phyloP scores from a whole-genome alignment of 2,888 invertebrate genomes.

The Habrosyne pyritoides region DNA sequence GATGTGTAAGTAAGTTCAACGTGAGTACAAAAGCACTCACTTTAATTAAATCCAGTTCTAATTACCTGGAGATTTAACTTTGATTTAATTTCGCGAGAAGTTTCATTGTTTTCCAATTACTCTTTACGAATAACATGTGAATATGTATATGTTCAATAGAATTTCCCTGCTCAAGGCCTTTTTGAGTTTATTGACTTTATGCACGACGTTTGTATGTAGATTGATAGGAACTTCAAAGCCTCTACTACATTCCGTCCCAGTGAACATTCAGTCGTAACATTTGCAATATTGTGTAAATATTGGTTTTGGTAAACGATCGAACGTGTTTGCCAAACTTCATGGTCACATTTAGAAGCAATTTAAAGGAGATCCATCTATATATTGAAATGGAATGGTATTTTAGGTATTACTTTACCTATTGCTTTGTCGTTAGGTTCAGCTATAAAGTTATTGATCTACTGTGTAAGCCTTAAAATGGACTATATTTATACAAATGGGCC shows the following conservation, averaged over 20 bases:
- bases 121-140: background rate
- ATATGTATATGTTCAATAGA: background rate
- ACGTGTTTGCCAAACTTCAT: background rate
- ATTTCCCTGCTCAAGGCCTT: constrained; percentile 17
- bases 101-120: constrained; percentile 1
- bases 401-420: background rate
- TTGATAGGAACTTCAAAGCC: constrained; percentile 24
- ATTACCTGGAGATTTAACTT: constrained; percentile 3
- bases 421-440: too few relatives aligned
- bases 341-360: background rate
- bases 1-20: background rate
- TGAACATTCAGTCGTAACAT: constrained; percentile 10
- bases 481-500: too few relatives aligned
- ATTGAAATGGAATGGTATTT: background rate
- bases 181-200: constrained; percentile 6
- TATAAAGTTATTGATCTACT: too few relatives aligned
- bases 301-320: constrained; percentile 4
- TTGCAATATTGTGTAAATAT: background rate
- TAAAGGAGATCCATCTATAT: background rate
- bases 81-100: background rate
- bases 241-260: constrained; percentile 18
- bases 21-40: constrained; percentile 1
- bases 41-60: background rate
- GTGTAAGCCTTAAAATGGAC: too few relatives aligned
- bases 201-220: constrained; percentile 12